These are phyloP conservation scores for Thumatha senex DNA, from an alignment of 2,888 invertebrate genomes.

Conservation along the genomic window DNA sequence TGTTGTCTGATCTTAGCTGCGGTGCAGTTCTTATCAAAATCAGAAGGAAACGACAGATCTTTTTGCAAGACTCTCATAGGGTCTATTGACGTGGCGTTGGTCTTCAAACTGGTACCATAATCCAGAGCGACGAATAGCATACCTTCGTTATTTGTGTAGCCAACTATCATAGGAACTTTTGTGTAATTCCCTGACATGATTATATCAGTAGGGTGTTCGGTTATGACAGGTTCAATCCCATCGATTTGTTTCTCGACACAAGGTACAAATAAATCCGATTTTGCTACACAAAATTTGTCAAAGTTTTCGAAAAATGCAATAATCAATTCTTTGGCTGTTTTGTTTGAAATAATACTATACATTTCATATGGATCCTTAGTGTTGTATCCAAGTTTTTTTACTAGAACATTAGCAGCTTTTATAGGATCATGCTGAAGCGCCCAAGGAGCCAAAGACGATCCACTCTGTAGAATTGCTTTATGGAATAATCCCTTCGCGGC, in stretches of 20 bases:
- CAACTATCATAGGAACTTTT: slow-evolving; percentile 74
- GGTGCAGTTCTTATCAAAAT: slow-evolving; percentile 55
- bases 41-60: slow-evolving; percentile 63
- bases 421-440: slow-evolving; percentile 67
- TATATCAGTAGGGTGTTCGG: slow-evolving; percentile 59
- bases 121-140: slow-evolving; percentile 67
- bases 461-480: slow-evolving; percentile 70
- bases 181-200: slow-evolving; percentile 66
- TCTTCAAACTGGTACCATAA: slow-evolving; percentile 59
- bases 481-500: slow-evolving; percentile 69
- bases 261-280: slow-evolving; percentile 65
- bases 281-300: slow-evolving; percentile 61
- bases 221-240: slow-evolving; percentile 63
- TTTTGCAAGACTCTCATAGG: slow-evolving; percentile 48
- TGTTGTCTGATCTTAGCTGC: slow-evolving; percentile 49
- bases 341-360: slow-evolving; percentile 59
- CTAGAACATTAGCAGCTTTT: slow-evolving; percentile 57
- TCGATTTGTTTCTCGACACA: slow-evolving; percentile 66
- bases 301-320: slow-evolving; percentile 56
- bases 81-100: slow-evolving; percentile 40
- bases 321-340: slow-evolving; percentile 57
- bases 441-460: slow-evolving; percentile 69
- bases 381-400: slow-evolving; percentile 63
- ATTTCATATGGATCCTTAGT: slow-evolving; percentile 66
- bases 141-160: slow-evolving; percentile 71